Evolutionary conservation across 2,113 vertebrate species (phyloP), one percentile per base, ranked within the genome.

Genomic region (Daphoenositta chrysoptera): DNA sequence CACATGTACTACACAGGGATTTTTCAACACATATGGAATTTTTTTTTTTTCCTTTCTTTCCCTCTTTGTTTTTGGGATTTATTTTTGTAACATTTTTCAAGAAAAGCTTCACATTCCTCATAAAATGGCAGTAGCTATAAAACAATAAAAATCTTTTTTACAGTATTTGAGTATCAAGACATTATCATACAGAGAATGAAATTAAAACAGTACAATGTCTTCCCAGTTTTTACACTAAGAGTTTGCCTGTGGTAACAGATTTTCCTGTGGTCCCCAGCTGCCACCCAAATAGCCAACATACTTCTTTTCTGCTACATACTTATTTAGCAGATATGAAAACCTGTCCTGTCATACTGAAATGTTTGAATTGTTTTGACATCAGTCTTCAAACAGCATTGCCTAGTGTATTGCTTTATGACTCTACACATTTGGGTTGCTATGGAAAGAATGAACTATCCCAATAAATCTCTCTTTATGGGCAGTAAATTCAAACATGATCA

Each of bases 401-500:
- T 78, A 64, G 45, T 56, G 31, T 54, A 88, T 54, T 5, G 1
- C 40, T 92, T 93, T 81, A 85, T 77, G 54, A 54, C 92, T 77
- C 75, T 77, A 47, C 78, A n/a, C 70, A 40, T 96, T 96, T 81
- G 58, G 24, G 63, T 93, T 95, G 82, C 85, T 83, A 56, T 37
- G 75, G 71, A 91, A 96, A 79, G 68, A 88, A 90, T 31, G 54
- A 85, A 37, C 75, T 73, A 88, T 13, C 24, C 13, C 53, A 68
- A 94, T 96, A 94, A 93, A 95, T 96, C 71, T 81, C 20, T 87
- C 44, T 94, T 94, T 90, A 93, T 75, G 79, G 82, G 85, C 64
- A 92, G 71, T 93, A 95, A 96, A 96, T 90, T 96, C 82, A 90
- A 94, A 94, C 63, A 56, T 81, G 68, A 90, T 83, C 85, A 92